Evolutionary conservation across 2,113 vertebrate species (phyloP), one percentile per base, ranked within the genome.

Genomic region (Pterophyllum scalare): DNA sequence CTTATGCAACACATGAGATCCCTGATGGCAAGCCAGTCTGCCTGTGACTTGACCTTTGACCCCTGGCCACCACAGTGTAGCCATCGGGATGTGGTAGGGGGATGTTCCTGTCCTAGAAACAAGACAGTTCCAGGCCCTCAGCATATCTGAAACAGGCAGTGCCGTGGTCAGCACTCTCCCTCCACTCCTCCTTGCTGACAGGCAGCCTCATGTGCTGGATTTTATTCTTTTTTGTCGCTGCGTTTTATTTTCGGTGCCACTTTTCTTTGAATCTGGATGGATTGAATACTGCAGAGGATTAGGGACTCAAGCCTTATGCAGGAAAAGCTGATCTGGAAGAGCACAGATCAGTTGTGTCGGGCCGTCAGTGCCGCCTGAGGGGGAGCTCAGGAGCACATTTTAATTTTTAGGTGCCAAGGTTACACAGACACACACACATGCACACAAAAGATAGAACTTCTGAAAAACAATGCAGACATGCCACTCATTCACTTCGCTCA

Each of bases 351-450:
- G 91, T n/a, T 12, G 4, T n/a, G 49, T 82, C 78, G 62, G 91
- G 90, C 83, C 90, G 5, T 82, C 82, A 59, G 91, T 90, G 89
- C 90, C 86, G 56, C 85, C 86, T 84, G 89, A 84, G 75, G 82
- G 77, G 85, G 86, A 88, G 88, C 88, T 92, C 88, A 91, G 90
- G 89, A 93, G 92, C 82, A 77, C 62, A 81, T 89, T 93, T 77
- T 92, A 91, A 75, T 84, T 93, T 95, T 94, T 80, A 85, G 91
- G 92, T 94, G 93, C 94, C 94, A 95, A 92, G 91, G 86, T 88
- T 81, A 81, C 43, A 87, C 20, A 86, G 35, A 87, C 20, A 86
- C 46, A 87, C 28, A 84, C 57, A 33, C 46, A 77, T 24, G 72
- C 61, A 59, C 20, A 88, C 38, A 52, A 20, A 72, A 86, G 74